These are phyloP conservation scores for Ophiothrix spiculata DNA, from an alignment of 35 echinoderm and acorn worm genomes.

Conservation along the genomic window DNA sequence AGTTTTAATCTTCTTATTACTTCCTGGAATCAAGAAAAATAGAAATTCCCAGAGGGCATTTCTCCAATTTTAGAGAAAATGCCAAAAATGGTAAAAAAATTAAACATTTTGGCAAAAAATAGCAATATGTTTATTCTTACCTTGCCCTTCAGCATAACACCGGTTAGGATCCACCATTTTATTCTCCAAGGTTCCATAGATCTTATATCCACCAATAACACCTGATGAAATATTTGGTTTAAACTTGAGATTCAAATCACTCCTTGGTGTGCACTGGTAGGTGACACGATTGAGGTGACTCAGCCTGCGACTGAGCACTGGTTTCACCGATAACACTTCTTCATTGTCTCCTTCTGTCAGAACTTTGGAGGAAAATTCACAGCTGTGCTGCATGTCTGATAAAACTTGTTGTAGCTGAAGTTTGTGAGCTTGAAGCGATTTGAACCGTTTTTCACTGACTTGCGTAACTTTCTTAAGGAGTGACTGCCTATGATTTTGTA, in stretches of 20 bases:
- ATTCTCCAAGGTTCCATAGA: slow-evolving; percentile 53
- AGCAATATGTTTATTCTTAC: too few relatives aligned
- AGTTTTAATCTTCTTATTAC: too few relatives aligned
- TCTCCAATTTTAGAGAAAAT: too few relatives aligned
- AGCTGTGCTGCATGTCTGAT: slow-evolving; percentile 74
- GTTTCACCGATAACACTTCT: slow-evolving; percentile 81
- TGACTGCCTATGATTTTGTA: slow-evolving; percentile 63
- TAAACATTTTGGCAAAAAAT: not conserved
- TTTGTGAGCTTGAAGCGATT: slow-evolving; percentile 65
- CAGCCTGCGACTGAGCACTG: slow-evolving; percentile 54
- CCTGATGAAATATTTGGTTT: slow-evolving; percentile 46
- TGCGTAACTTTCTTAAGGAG: slow-evolving; percentile 45
- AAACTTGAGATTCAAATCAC: slow-evolving; percentile 59
- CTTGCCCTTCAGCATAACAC: slow-evolving; percentile 78
- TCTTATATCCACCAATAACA: slow-evolving; percentile 36
- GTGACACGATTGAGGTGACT: slow-evolving; percentile 56
- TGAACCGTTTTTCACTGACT: slow-evolving; percentile 40
- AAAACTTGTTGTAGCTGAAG: slow-evolving; percentile 79
- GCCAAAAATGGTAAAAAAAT: not conserved
- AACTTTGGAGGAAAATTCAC: slow-evolving; percentile 43
- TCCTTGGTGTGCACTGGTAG: slow-evolving; percentile 62
- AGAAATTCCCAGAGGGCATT: too few relatives aligned
- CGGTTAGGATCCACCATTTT: slow-evolving; percentile 50
- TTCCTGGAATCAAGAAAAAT: too few relatives aligned
- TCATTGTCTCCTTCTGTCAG: slow-evolving; percentile 65